These are phyloP conservation scores for Ferrisia virgata DNA, from an alignment of 2,888 invertebrate species.

Conservation along the genomic window DNA sequence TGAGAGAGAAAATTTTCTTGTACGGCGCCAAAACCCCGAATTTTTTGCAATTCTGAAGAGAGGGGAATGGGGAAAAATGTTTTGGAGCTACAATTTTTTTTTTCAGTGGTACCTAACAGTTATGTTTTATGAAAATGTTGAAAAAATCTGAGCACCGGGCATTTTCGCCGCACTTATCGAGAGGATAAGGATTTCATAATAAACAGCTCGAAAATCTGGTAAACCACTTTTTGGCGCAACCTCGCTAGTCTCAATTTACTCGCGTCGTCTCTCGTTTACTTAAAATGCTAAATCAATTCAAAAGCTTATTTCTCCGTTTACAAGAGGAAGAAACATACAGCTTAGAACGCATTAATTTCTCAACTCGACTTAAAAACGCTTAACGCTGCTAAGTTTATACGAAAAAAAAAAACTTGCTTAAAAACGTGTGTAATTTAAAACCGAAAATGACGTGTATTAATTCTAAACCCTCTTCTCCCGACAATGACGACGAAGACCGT, in stretches of 20 bases:
- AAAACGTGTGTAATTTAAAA: conserved; percentile 2
- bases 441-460: background rate
- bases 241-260: no score
- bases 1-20: no score
- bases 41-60: no score
- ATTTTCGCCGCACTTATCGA: no score
- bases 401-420: background rate
- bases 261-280: background rate
- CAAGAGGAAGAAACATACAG: background rate
- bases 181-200: no score
- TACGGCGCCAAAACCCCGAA: no score
- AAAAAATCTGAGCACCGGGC: no score
- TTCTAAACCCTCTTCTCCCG: background rate
- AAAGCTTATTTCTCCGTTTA: background rate
- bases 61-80: no score
- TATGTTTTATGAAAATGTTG: no score
- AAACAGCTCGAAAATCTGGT: background rate
- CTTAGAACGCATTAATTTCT: background rate
- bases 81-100: no score
- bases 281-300: conserved; percentile 16
- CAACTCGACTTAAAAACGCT: background rate
- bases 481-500: background rate
- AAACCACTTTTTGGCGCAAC: background rate
- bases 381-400: background rate
- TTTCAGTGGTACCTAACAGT: no score